phyloP scores from a whole-genome alignment of 2,888 invertebrate species.

The Blera fallax region DNA sequence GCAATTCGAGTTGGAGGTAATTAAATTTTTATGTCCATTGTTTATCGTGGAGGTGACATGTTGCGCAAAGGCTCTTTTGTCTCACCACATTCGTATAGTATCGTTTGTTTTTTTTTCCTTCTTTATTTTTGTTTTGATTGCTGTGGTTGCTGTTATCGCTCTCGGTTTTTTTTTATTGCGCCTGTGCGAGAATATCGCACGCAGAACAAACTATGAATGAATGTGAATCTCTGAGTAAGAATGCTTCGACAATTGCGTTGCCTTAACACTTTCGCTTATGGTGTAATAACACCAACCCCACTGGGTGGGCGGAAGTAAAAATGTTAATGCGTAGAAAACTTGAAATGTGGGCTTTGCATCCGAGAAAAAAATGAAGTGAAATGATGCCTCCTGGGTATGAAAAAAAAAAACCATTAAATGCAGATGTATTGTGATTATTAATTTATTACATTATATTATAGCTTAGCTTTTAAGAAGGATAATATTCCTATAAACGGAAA shows the following conservation, averaged over 20 bases:
- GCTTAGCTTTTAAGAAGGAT: too few species aligned
- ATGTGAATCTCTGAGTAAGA: conserved; percentile 30
- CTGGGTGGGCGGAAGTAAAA: conserved; percentile 12
- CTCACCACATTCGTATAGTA: conserved; percentile 12
- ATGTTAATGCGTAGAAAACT: conserved; percentile 61
- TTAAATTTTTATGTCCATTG: conserved; percentile 28
- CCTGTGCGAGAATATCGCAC: conserved; percentile 43
- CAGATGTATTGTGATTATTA: too few species aligned
- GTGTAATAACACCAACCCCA: conserved; percentile 16
- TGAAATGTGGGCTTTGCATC: neutral
- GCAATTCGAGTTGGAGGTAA: neutral
- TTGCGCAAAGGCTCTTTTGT: conserved; percentile 60
- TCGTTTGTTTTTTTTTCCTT: conserved; percentile 18
- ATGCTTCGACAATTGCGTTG: conserved; percentile 34
- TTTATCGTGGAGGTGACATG: conserved; percentile 58
- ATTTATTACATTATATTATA: too few species aligned
- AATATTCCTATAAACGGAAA: too few species aligned
- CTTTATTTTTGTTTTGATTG: conserved; percentile 70
- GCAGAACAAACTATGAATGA: conserved; percentile 63
- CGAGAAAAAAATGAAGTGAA: neutral
- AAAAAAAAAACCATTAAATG: too few species aligned
- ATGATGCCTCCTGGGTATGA: neutral
- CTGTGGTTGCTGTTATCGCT: conserved; percentile 41
- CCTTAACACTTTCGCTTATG: conserved; percentile 65
- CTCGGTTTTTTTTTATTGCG: conserved; percentile 33